Evolutionary conservation across 1,140 invertebrate species (phyloP), one percentile per base, ranked within the genome.

Genomic region (Branchinecta lindahli): DNA sequence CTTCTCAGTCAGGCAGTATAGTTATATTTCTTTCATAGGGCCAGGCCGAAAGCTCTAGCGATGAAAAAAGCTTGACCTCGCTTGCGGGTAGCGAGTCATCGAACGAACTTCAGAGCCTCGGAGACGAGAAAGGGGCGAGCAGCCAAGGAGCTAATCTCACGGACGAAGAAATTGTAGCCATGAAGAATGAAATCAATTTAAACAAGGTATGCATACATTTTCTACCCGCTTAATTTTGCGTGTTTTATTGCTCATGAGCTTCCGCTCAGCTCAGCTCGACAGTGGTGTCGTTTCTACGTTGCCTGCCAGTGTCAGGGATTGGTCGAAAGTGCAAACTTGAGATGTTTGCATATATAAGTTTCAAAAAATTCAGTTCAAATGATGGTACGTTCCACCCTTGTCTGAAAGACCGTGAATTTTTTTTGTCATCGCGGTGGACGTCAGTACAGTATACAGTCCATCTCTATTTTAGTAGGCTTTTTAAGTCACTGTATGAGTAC

Each of bases 101-200:
- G 12, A 61, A 20, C 18, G 52, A 20, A 61, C 52, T 20, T 15
- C 12, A 15, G 52, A 61, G 52, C 52, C 18, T 61, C 12, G 52
- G 12, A 15, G 52, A 61, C 18, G 52, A 61, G 18, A 61, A 20
- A 6, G 33, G 33, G 33, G 52, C 52, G 12, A 20, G 18, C 12
- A 20, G 18, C 18, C 52, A 61, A 61, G 18, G 12, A 15, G 12
- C 12, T 12, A 12, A 12, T 20, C 52, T 61, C 12, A 61, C 18
- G 52, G 52, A 61, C 4, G 52, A 61, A 6, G 52, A 61, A 61
- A 15, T 61, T 12, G 52, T 61, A 15, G 52, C 52, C 18, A 61
- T 15, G 18, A 61, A 61, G 52, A 61, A 61, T 61, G 52, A 61
- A 61, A 61, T 61, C 52, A 61, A 61, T 61, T 20, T 61, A 12